Conservation (phyloP, 2,888 invertebrate genomes). For the Furcula furcula region DNA sequence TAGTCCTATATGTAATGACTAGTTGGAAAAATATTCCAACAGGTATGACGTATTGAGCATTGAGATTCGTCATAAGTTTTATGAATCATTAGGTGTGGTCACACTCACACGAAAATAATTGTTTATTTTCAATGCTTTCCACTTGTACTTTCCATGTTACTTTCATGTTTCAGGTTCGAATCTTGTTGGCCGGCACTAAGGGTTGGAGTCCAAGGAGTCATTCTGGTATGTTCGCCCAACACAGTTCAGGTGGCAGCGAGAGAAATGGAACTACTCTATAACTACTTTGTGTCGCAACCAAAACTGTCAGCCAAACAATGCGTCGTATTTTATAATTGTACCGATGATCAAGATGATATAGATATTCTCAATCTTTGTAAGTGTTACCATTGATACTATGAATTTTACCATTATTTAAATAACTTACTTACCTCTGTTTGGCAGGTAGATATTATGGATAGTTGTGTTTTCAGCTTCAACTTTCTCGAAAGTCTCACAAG, state of each 20-base stretch:
- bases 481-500: constrained; percentile 82
- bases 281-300: constrained; percentile 86
- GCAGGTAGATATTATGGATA: too few species aligned
- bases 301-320: constrained; percentile 85
- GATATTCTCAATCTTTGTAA: constrained; percentile 76
- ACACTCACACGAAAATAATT: too few species aligned
- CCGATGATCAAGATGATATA: constrained; percentile 69
- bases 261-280: constrained; percentile 84
- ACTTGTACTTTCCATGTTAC: too few species aligned
- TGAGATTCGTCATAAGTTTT: too few species aligned
- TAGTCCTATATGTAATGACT: too few species aligned
- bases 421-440: too few species aligned
- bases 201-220: constrained; percentile 84
- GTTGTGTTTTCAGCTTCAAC: constrained; percentile 81
- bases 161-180: constrained; percentile 80
- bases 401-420: too few species aligned
- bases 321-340: constrained; percentile 82
- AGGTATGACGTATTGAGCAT: too few species aligned
- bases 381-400: too few species aligned
- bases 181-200: constrained; percentile 90
- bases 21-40: too few species aligned
- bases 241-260: constrained; percentile 72
- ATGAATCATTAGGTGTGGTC: too few species aligned
- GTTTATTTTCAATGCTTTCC: too few species aligned
- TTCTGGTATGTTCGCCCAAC: constrained; percentile 84